A percentile compares a stretch with the other conserved stretches of the same genome.
Evolutionary conservation across 2,888 invertebrate species (phyloP).

Genomic region (Amiota minor): DNA sequence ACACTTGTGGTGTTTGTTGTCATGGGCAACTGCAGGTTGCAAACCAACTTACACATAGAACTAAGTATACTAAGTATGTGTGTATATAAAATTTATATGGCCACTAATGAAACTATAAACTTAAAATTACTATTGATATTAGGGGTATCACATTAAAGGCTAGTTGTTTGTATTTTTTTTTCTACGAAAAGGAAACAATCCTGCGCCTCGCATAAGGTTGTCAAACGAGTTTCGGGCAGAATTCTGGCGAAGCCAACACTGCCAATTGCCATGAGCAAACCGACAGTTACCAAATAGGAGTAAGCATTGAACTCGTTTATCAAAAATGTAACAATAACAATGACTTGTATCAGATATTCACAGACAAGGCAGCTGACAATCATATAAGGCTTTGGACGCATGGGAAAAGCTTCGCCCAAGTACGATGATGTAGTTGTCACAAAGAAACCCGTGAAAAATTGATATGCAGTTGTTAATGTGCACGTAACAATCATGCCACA

Average conservation of each 20-base stretch:
- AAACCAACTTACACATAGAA: too few relatives aligned
- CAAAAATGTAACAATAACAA: slow-evolving; percentile 4
- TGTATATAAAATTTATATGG: too few relatives aligned
- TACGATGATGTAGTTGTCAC: slow-evolving; percentile 2
- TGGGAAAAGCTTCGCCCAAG: slow-evolving; percentile 9
- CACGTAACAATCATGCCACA: slow-evolving; percentile 1
- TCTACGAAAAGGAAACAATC: slow-evolving; percentile 37
- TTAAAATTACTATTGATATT: too few relatives aligned
- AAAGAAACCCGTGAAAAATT: slow-evolving; percentile 8
- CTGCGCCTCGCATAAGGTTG: slow-evolving; percentile 35
- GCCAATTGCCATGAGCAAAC: neutral
- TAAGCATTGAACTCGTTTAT: neutral
- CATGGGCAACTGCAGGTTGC: too few relatives aligned
- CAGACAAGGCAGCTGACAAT: slow-evolving; percentile 8
- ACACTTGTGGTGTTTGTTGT: too few relatives aligned
- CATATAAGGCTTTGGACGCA: slow-evolving; percentile 8
- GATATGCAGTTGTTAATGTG: neutral
- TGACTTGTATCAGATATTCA: slow-evolving; percentile 9
- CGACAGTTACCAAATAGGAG: neutral
- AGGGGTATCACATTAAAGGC: too few relatives aligned
- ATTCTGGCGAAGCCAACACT: neutral
- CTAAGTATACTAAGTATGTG: too few relatives aligned
- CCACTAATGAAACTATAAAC: too few relatives aligned
- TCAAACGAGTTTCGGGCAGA: slow-evolving; percentile 41
- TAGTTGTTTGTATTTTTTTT: too few relatives aligned